Evolutionary conservation across 1,140 invertebrate genomes (phyloP).

Genomic region (Tetramorium alpestre): DNA sequence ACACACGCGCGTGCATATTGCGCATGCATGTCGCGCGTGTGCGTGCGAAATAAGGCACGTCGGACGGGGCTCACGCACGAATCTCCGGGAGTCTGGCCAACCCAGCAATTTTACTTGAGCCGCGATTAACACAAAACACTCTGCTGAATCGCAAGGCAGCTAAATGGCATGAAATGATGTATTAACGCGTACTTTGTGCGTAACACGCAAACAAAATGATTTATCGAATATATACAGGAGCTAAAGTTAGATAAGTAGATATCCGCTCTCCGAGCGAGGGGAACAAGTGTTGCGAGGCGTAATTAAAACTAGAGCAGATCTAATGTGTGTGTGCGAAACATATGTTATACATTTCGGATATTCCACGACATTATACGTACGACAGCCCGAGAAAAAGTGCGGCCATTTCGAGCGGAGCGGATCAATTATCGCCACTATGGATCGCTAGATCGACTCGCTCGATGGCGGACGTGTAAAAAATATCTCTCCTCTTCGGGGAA

Average conservation of each 20-base stretch:
- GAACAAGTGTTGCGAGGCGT: not conserved
- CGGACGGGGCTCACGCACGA: not conserved
- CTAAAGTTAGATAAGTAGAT: constrained; percentile 14
- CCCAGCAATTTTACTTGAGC: constrained; percentile 9
- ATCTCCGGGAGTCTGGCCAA: not conserved
- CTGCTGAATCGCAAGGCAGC: not conserved
- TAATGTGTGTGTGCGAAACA: not conserved
- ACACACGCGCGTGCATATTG: not conserved
- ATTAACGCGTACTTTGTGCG: not conserved
- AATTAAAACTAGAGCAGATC: constrained; percentile 6
- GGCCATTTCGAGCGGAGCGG: not conserved
- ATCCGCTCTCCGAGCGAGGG: not conserved
- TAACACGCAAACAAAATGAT: constrained; percentile 26
- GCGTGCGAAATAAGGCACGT: not conserved
- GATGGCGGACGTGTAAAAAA: constrained; percentile 37
- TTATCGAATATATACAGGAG: not conserved
- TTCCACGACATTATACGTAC: too few relatives aligned
- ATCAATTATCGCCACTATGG: not conserved
- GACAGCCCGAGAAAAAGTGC: not conserved
- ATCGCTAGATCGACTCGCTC: not conserved
- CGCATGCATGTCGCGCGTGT: not conserved
- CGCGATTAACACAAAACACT: constrained; percentile 31
- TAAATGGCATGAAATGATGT: constrained; percentile 10
- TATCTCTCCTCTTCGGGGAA: not conserved
- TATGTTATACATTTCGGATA: not conserved